Evolutionary conservation across 2,888 invertebrate species (phyloP).

Genomic region (Dasypogon diadema): DNA sequence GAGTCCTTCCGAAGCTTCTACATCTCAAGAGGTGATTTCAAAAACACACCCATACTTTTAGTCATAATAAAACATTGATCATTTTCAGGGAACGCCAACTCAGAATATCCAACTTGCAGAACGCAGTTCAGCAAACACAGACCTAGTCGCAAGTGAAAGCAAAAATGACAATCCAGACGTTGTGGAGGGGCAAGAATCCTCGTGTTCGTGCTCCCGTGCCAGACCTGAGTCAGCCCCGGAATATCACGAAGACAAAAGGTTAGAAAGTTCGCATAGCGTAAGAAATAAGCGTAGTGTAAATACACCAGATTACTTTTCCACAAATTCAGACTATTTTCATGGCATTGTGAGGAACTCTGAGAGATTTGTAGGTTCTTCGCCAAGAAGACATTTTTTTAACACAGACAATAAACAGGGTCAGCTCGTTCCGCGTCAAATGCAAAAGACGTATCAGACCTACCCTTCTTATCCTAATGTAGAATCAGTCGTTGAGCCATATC

Average conservation of each 20-base stretch:
- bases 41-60: not conserved
- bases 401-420: not conserved
- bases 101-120: too few species aligned
- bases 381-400: not conserved
- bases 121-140: not conserved
- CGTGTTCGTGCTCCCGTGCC: not conserved
- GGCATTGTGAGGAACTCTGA: not conserved
- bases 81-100: not conserved
- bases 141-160: slow-evolving; percentile 1
- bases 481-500: not conserved
- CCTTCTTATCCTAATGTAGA: not conserved
- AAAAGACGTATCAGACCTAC: not conserved
- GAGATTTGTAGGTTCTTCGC: not conserved
- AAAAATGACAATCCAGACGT: not conserved
- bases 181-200: not conserved
- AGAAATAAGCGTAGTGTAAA: slow-evolving; percentile 30
- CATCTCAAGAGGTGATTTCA: slow-evolving; percentile 23
- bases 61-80: too few species aligned
- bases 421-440: not conserved
- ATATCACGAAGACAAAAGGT: slow-evolving; percentile 18
- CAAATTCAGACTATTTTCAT: not conserved
- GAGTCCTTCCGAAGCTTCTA: not conserved
- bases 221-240: not conserved
- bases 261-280: slow-evolving; percentile 19
- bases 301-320: not conserved